These are phyloP conservation scores for Caenorhabditis sulstoni DNA, from an alignment of 2,888 invertebrate species.

Conservation along the genomic window DNA sequence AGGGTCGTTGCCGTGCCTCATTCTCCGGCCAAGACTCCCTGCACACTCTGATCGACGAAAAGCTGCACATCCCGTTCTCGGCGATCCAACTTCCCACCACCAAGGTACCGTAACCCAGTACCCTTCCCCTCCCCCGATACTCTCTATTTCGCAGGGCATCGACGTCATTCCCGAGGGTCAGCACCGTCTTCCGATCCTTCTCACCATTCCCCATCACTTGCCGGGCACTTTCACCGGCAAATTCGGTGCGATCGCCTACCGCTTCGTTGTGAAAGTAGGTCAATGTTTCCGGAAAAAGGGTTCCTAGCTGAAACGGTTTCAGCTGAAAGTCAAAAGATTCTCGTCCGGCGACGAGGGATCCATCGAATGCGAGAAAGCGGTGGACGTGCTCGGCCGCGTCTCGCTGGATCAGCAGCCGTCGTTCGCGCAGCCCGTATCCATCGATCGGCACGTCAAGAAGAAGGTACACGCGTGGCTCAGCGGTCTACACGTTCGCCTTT, in stretches of 20 bases:
- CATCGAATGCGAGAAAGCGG: conserved; percentile 61
- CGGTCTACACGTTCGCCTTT: no score
- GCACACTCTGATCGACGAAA: conserved; percentile 57
- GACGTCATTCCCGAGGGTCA: conserved; percentile 63
- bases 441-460: conserved; percentile 64
- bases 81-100: conserved; percentile 57
- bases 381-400: conserved; percentile 62
- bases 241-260: conserved; percentile 65
- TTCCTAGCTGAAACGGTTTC: conserved; percentile 2
- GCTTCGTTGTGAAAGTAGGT: conserved; percentile 61
- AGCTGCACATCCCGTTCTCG: conserved; percentile 56
- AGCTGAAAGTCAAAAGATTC: conserved; percentile 59
- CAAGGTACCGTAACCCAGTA: no score
- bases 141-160: conserved; percentile 48
- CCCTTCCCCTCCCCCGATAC: no score
- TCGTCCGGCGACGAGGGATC: conserved; percentile 60
- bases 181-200: conserved; percentile 56
- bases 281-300: conserved; percentile 6
- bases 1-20: conserved; percentile 65
- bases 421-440: conserved; percentile 55
- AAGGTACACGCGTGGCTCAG: conserved; percentile 52
- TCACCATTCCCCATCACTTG: conserved; percentile 58
- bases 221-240: conserved; percentile 66
- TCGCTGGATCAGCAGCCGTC: conserved; percentile 51
- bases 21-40: conserved; percentile 64